Conservation (phyloP, 1,140 invertebrate genomes). For the Zelostemma sp. region DNA sequence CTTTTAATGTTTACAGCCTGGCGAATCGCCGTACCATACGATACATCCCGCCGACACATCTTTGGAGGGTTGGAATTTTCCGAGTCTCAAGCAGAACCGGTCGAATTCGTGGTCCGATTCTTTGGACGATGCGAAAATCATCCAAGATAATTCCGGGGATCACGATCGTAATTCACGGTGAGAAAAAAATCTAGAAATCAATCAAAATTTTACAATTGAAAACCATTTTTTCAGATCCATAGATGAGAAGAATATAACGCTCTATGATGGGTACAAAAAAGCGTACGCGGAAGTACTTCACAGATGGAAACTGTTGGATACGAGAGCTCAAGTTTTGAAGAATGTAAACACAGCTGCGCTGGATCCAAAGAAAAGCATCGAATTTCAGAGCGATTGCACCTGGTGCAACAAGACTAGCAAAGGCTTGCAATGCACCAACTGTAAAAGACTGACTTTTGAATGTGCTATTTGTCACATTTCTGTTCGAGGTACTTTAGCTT, state of each 20-base stretch:
- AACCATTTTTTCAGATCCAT: conserved; percentile 52
- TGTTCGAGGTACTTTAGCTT: conserved; percentile 83
- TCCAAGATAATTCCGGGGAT: conserved; percentile 57
- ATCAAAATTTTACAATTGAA: not conserved
- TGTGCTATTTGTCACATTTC: conserved; percentile 89
- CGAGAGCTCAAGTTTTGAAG: conserved; percentile 85
- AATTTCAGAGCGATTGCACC: conserved; percentile 82
- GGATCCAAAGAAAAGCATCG: conserved; percentile 78
- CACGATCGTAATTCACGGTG: conserved; percentile 61
- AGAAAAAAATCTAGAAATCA: conserved; percentile 8
- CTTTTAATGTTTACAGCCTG: conserved; percentile 68
- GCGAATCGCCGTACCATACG: conserved; percentile 91
- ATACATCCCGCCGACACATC: conserved; percentile 87
- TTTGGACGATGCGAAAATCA: conserved; percentile 77
- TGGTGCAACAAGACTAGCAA: conserved; percentile 74
- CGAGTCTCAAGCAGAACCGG: conserved; percentile 78
- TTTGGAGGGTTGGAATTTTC: conserved; percentile 81
- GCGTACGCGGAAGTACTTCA: conserved; percentile 92
- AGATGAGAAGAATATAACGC: conserved; percentile 71
- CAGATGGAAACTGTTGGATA: conserved; percentile 85
- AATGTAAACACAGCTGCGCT: conserved; percentile 74
- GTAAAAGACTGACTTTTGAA: conserved; percentile 79
- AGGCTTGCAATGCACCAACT: conserved; percentile 76
- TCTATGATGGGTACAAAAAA: conserved; percentile 90
- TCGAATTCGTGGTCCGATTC: conserved; percentile 93